Conservation (phyloP, 2,113 vertebrate genomes). For the Lamprologus lemairii region DNA sequence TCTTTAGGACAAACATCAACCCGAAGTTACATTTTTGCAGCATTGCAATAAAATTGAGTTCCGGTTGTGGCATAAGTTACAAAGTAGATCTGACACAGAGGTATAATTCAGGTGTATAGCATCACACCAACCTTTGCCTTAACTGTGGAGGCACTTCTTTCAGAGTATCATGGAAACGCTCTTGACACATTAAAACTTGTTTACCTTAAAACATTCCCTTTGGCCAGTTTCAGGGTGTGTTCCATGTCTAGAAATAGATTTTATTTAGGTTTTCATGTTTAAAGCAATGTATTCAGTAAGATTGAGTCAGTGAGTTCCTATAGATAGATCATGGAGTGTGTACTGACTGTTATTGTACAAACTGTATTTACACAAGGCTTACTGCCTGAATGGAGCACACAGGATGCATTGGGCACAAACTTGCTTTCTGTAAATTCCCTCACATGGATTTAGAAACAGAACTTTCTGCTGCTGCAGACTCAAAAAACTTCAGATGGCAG, state of each 20-base stretch:
- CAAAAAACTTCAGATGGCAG: not conserved
- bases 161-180: rapidly evolving
- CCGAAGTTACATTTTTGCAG: not conserved
- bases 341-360: not conserved
- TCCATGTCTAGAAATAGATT: not conserved
- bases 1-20: not conserved
- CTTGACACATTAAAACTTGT: not conserved
- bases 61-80: not conserved
- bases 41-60: not conserved
- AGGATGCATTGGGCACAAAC: not conserved
- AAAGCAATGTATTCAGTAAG: not conserved
- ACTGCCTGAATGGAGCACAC: rapidly evolving
- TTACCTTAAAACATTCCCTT: not conserved
- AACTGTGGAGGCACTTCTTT: not conserved
- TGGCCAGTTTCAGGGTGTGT: not conserved
- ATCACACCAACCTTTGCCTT: not conserved
- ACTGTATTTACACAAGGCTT: rapidly evolving
- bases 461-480: not conserved
- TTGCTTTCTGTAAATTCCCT: not conserved
- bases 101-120: not conserved
- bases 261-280: rapidly evolving
- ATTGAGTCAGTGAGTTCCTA: not conserved
- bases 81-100: not conserved
- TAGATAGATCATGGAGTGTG: not conserved
- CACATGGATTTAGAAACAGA: not conserved